Evolutionary conservation across 2,797 vertebrate species (phyloP).

Genomic region (Ctenopoma kingsleyae): DNA sequence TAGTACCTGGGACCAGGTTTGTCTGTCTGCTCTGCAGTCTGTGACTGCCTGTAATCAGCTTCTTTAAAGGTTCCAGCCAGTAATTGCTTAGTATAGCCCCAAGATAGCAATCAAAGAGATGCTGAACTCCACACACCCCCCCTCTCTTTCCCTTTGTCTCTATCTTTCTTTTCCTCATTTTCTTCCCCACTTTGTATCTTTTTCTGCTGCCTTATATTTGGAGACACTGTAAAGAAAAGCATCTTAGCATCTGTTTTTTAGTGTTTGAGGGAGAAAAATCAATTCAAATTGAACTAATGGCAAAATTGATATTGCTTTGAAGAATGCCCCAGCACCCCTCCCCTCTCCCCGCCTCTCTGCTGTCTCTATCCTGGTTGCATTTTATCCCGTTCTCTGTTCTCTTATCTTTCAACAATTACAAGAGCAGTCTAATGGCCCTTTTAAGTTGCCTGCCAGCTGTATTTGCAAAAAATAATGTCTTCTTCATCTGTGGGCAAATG

Average conservation of each 20-base stretch:
- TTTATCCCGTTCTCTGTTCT: conserved; percentile 77
- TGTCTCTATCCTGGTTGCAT: conserved; percentile 73
- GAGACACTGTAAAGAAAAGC: conserved; percentile 72
- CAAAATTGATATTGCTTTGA: conserved; percentile 88
- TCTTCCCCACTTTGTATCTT: conserved; percentile 28
- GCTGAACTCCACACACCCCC: conserved; percentile 81
- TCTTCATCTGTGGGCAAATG: conserved; percentile 78
- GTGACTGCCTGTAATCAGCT: conserved; percentile 85
- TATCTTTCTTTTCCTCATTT: conserved; percentile 50
- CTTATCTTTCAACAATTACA: conserved; percentile 86
- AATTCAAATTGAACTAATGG: conserved; percentile 85
- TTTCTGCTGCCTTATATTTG: conserved; percentile 59
- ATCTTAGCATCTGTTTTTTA: conserved; percentile 82
- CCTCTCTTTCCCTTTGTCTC: conserved; percentile 44
- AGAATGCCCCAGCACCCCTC: conserved; percentile 60
- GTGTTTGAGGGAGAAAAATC: conserved; percentile 72
- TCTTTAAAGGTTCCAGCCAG: conserved; percentile 89
- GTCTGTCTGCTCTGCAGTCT: conserved; percentile 74
- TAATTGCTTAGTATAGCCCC: conserved; percentile 89
- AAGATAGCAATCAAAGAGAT: conserved; percentile 93
- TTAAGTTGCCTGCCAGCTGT: conserved; percentile 85
- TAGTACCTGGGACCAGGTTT: conserved; percentile 73
- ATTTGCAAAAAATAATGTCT: conserved; percentile 78
- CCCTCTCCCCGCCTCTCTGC: conserved; percentile 13
- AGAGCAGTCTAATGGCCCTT: conserved; percentile 83